Percentiles rank a stretch among this genome's conserved stretches.
These are phyloP conservation scores for Halotydeus destructor DNA, from an alignment of 1,140 invertebrate genomes.

Conservation along the genomic window DNA sequence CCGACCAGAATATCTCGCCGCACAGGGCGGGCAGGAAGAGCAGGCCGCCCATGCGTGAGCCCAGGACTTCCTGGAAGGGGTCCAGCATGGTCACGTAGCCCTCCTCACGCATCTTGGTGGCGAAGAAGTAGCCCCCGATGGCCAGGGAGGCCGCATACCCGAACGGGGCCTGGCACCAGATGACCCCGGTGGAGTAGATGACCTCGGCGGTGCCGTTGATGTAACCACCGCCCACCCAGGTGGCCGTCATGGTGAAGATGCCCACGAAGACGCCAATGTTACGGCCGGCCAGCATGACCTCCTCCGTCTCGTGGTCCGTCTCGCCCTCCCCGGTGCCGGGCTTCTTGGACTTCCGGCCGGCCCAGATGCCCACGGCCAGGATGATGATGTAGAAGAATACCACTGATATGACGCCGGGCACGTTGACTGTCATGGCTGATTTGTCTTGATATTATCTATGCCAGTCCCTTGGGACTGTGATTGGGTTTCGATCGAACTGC, in stretches of 20 bases:
- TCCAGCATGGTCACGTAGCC: slow-evolving; percentile 98
- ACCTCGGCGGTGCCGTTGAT: slow-evolving; percentile 95
- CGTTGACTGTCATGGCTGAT: slow-evolving; percentile 47
- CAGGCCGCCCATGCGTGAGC: slow-evolving; percentile 84
- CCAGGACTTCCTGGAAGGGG: slow-evolving; percentile 85
- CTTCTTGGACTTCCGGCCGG: slow-evolving; percentile 63
- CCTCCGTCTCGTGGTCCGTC: slow-evolving; percentile 40
- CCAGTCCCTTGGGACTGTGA: no score
- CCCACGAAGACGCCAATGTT: slow-evolving; percentile 90
- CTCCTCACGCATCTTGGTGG: slow-evolving; percentile 86
- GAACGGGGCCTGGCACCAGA: slow-evolving; percentile 93
- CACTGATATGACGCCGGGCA: slow-evolving; percentile 73
- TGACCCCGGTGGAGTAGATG: slow-evolving; percentile 67
- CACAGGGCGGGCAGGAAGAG: slow-evolving; percentile 87
- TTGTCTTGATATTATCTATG: no score
- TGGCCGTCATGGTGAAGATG: slow-evolving; percentile 96
- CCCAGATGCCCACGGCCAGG: slow-evolving; percentile 81
- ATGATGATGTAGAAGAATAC: slow-evolving; percentile 83
- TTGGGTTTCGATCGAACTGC: no score
- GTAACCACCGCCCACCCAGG: slow-evolving; percentile 96
- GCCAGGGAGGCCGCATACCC: slow-evolving; percentile 85
- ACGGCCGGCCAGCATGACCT: slow-evolving; percentile 86
- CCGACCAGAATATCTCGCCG: slow-evolving; percentile 94
- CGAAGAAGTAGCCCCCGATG: slow-evolving; percentile 92
- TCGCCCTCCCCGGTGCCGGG: slow-evolving; percentile 39